A percentile compares a stretch with the other conserved stretches of the same genome.
These are phyloP conservation scores for Liposcelis brunnea DNA, from an alignment of 2,888 invertebrate species.

Conservation along the genomic window DNA sequence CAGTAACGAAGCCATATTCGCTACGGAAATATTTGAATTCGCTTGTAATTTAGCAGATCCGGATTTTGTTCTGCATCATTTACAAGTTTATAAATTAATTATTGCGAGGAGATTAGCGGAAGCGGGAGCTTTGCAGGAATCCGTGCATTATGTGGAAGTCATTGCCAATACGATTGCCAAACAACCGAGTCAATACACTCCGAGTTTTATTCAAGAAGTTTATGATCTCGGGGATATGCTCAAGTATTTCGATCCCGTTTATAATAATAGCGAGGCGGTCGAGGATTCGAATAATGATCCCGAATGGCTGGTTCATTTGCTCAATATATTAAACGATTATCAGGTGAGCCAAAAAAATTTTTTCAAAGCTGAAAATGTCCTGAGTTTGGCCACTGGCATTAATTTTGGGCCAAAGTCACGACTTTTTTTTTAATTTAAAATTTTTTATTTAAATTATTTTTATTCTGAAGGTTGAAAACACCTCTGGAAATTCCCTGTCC, in stretches of 20 bases:
- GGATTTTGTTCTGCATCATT: constrained; percentile 50
- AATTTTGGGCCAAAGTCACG: no score
- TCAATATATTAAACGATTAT: background rate
- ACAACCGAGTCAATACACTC: constrained; percentile 27
- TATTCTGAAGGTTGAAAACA: no score
- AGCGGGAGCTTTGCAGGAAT: constrained; percentile 58
- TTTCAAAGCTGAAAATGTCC: no score
- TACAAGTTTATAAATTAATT: constrained; percentile 70
- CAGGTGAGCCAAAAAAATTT: background rate
- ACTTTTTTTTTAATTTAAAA: no score
- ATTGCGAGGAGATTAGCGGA: constrained; percentile 59
- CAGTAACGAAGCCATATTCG: constrained; percentile 69
- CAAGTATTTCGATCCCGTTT: constrained; percentile 51
- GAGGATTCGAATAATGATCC: constrained; percentile 27
- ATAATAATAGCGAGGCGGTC: constrained; percentile 29
- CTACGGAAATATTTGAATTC: constrained; percentile 92
- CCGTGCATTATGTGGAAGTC: constrained; percentile 66
- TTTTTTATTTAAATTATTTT: no score
- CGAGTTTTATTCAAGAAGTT: constrained; percentile 23
- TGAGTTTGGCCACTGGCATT: no score
- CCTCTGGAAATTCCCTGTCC: background rate
- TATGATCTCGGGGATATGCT: constrained; percentile 39
- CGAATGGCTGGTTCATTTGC: constrained; percentile 13
- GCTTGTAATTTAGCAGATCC: constrained; percentile 65
- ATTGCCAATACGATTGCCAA: constrained; percentile 47